Percentiles rank a stretch among this genome's conserved stretches.
These are phyloP conservation scores for Mythimna loreyi DNA, from an alignment of 2,888 invertebrate species.

Conservation along the genomic window DNA sequence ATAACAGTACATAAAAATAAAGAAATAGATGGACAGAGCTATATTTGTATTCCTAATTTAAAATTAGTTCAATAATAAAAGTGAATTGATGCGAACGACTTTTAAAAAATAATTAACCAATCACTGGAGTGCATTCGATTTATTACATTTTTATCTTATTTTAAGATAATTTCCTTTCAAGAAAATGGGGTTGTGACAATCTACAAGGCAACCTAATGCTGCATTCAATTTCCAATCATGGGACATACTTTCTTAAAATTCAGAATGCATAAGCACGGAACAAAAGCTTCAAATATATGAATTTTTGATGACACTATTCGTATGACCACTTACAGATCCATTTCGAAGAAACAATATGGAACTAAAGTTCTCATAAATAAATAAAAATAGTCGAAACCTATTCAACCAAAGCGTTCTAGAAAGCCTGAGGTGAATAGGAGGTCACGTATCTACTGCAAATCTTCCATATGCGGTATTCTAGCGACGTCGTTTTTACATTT, in stretches of 20 bases:
- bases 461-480: constrained; percentile 63
- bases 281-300: constrained; percentile 16
- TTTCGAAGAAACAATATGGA: constrained; percentile 32
- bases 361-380: constrained; percentile 43
- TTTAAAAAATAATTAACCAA: neutral
- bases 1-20: too few species aligned
- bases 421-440: constrained; percentile 52
- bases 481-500: constrained; percentile 64
- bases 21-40: too few species aligned
- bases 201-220: neutral
- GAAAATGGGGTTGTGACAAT: neutral
- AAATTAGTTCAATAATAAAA: neutral
- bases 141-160: neutral
- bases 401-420: constrained; percentile 49
- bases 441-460: constrained; percentile 65
- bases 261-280: constrained; percentile 3
- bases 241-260: neutral
- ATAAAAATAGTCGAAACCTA: constrained; percentile 52
- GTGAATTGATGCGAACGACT: neutral
- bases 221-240: neutral
- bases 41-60: too few species aligned
- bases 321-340: constrained; percentile 35
- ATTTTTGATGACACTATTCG: constrained; percentile 30
- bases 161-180: too few species aligned
- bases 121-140: neutral